A percentile compares a stretch with the other conserved stretches of the same genome.
Conservation (phyloP, 2,888 invertebrate genomes). For the Podotricha telesiphe region DNA sequence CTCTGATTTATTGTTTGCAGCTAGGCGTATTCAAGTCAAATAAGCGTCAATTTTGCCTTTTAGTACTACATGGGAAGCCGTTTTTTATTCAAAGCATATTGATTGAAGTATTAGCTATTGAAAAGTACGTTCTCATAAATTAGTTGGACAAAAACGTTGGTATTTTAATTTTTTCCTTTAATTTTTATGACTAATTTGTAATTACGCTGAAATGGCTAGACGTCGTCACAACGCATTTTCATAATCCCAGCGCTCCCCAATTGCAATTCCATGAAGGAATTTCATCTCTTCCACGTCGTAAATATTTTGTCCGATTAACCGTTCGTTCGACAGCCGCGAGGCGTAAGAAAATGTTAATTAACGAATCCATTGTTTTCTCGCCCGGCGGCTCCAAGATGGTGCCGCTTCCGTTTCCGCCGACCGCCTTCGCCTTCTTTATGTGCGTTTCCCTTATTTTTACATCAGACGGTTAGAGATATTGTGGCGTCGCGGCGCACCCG, state of each 20-base stretch:
- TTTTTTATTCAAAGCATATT: not conserved
- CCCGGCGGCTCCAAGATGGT: slow-evolving; percentile 85
- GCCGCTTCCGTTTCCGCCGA: slow-evolving; percentile 83
- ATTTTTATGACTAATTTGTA: slow-evolving; percentile 20
- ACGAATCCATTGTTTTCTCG: slow-evolving; percentile 89
- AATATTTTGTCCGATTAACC: slow-evolving; percentile 84
- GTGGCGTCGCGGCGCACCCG: slow-evolving; percentile 71
- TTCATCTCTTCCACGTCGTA: slow-evolving; percentile 77
- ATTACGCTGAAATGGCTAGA: slow-evolving; percentile 17
- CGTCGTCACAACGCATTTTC: slow-evolving; percentile 41
- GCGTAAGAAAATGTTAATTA: slow-evolving; percentile 91
- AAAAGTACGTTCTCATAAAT: not conserved
- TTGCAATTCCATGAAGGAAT: slow-evolving; percentile 73
- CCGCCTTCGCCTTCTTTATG: slow-evolving; percentile 75
- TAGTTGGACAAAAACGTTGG: not conserved
- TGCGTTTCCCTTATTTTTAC: slow-evolving; percentile 82
- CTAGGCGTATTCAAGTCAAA: slow-evolving; percentile 26
- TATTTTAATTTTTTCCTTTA: no score
- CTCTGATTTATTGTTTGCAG: slow-evolving; percentile 41
- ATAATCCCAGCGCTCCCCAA: slow-evolving; percentile 44
- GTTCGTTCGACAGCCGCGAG: slow-evolving; percentile 84
- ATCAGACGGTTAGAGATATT: slow-evolving; percentile 72
- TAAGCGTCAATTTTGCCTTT: slow-evolving; percentile 15
- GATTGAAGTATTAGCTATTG: not conserved
- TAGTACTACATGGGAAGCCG: not conserved